Conservation (phyloP, 2,113 vertebrate genomes). For the Corydoras maculifer region DNA sequence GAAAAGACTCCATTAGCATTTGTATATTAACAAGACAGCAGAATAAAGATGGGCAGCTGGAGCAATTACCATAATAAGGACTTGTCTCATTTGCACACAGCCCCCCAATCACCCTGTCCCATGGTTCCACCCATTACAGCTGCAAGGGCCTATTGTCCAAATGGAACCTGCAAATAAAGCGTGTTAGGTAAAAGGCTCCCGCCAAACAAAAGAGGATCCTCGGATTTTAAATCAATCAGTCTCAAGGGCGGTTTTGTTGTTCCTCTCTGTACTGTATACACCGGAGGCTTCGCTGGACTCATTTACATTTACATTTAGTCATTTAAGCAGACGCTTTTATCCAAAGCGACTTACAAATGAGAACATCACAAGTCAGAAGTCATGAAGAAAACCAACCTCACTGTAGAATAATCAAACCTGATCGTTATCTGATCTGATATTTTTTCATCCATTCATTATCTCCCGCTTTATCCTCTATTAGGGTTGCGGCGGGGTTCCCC, state of each 20-base stretch:
- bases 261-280: constrained; percentile 46
- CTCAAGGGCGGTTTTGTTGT: constrained; percentile 54
- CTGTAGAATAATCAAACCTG: no score
- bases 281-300: constrained; percentile 44
- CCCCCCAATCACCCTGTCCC: constrained; percentile 45
- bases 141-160: constrained; percentile 63
- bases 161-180: constrained; percentile 56
- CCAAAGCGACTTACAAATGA: no score
- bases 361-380: no score
- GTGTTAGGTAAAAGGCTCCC: constrained; percentile 62
- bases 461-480: no score
- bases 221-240: constrained; percentile 66
- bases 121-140: constrained; percentile 61
- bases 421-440: no score
- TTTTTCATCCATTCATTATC: no score
- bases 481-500: no score
- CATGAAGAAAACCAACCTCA: no score
- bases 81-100: constrained; percentile 67
- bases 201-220: constrained; percentile 56
- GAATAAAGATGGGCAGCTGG: constrained; percentile 53
- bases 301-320: no score
- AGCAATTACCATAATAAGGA: constrained; percentile 69
- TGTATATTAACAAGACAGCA: constrained; percentile 63
- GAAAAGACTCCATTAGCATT: constrained; percentile 61
- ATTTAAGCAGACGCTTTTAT: no score